Evolutionary conservation across 2,797 vertebrate species (phyloP).

Genomic region (Sylvia borin): DNA sequence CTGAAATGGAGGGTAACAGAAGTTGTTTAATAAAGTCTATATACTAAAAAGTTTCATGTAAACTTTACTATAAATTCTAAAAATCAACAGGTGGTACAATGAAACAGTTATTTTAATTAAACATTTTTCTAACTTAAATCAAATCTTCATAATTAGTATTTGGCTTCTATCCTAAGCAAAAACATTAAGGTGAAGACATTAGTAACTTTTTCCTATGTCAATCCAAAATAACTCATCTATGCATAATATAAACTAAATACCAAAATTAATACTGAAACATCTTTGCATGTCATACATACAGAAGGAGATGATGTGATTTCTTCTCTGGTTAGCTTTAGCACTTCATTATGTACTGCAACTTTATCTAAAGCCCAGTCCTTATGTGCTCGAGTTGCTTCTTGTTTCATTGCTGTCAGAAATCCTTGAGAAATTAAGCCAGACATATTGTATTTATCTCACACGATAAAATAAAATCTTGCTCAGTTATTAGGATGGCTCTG

Average conservation of each 20-base stretch:
- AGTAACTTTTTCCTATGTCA: background rate
- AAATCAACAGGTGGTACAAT: background rate
- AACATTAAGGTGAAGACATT: background rate
- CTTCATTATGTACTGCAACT: conserved; percentile 81
- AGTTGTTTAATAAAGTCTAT: background rate
- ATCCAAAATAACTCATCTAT: background rate
- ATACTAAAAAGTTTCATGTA: background rate
- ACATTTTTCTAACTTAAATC: background rate
- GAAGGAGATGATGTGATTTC: conserved; percentile 75
- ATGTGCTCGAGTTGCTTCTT: conserved; percentile 85
- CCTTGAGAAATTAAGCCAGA: conserved; percentile 68
- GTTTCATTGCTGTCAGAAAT: conserved; percentile 87
- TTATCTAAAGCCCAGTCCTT: conserved; percentile 88
- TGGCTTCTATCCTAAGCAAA: background rate
- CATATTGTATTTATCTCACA: background rate
- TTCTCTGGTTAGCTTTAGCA: conserved; percentile 80
- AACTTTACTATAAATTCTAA: background rate
- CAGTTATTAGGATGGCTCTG: background rate
- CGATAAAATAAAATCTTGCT: background rate
- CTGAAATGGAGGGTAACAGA: background rate
- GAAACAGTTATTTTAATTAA: background rate
- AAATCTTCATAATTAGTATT: background rate
- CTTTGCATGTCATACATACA: conserved; percentile 60
- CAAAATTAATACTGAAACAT: background rate
- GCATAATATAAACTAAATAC: background rate